phyloP scores from a whole-genome alignment of 2,797 vertebrate species.

The Sphenodon punctatus region DNA sequence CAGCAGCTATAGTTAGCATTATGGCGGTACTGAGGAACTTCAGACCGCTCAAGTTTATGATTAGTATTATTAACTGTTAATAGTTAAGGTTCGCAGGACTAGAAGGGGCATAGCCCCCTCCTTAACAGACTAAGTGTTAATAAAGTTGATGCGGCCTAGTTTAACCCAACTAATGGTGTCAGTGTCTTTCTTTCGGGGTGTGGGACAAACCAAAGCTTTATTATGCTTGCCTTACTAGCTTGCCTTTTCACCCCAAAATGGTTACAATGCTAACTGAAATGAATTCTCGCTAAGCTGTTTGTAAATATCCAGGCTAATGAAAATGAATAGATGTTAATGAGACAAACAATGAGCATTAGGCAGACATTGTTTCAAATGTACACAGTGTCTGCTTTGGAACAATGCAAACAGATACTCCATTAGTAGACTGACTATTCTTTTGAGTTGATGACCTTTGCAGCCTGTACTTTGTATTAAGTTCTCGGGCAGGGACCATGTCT shows the following conservation, averaged over 20 bases:
- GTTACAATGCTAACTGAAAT: background rate
- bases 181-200: no score
- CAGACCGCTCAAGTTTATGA: no score
- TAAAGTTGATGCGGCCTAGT: no score
- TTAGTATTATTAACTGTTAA: no score
- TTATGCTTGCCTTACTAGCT: background rate
- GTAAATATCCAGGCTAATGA: background rate
- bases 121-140: no score
- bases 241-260: background rate
- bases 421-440: background rate
- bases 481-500: no score
- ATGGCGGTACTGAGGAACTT: no score
- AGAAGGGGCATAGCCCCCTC: no score
- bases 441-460: constrained; percentile 1
- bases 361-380: background rate
- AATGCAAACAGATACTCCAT: background rate
- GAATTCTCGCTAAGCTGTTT: background rate
- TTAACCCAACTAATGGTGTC: no score
- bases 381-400: background rate
- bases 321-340: background rate
- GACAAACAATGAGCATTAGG: background rate
- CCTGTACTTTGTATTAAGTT: background rate
- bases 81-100: no score
- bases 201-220: background rate
- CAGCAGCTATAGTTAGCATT: no score